Percentiles rank a stretch among this genome's conserved stretches.
phyloP scores from a whole-genome alignment of 2,888 invertebrate genomes.

The Catonia carolina region DNA sequence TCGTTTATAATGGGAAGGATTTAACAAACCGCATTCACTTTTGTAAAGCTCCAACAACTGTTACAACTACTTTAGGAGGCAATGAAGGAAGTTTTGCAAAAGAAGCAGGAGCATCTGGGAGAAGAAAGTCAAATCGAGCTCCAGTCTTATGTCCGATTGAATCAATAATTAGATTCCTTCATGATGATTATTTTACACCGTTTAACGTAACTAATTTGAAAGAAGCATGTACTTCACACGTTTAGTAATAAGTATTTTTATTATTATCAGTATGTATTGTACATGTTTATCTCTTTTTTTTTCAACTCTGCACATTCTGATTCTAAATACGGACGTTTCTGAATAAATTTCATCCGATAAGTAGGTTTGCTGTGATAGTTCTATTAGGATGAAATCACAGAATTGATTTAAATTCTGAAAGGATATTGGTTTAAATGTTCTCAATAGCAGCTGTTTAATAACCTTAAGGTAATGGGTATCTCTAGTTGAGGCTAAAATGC shows the following conservation, averaged over 20 bases:
- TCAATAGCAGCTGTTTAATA: too few species aligned
- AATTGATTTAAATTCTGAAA: too few species aligned
- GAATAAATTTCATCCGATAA: too few species aligned
- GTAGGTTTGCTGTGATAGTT: too few species aligned
- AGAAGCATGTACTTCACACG: slow-evolving; percentile 57
- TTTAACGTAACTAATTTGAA: slow-evolving; percentile 86
- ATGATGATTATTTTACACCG: slow-evolving; percentile 75
- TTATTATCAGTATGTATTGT: too few species aligned
- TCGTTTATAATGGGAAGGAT: slow-evolving; percentile 80
- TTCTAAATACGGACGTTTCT: too few species aligned
- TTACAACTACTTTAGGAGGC: background rate
- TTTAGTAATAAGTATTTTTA: background rate
- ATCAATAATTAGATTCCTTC: slow-evolving; percentile 77
- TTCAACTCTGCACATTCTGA: too few species aligned
- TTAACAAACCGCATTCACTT: slow-evolving; percentile 75
- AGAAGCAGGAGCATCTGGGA: slow-evolving; percentile 41
- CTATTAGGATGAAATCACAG: too few species aligned
- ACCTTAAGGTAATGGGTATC: too few species aligned
- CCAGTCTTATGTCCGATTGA: slow-evolving; percentile 76
- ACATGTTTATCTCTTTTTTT: too few species aligned
- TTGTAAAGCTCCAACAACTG: slow-evolving; percentile 48
- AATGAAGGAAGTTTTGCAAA: slow-evolving; percentile 40
- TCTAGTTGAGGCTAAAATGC: too few species aligned
- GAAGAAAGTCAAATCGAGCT: slow-evolving; percentile 29
- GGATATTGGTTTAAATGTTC: too few species aligned